Evolutionary conservation across 2,888 invertebrate species (phyloP).

Genomic region (Caenorhabditis virilis): DNA sequence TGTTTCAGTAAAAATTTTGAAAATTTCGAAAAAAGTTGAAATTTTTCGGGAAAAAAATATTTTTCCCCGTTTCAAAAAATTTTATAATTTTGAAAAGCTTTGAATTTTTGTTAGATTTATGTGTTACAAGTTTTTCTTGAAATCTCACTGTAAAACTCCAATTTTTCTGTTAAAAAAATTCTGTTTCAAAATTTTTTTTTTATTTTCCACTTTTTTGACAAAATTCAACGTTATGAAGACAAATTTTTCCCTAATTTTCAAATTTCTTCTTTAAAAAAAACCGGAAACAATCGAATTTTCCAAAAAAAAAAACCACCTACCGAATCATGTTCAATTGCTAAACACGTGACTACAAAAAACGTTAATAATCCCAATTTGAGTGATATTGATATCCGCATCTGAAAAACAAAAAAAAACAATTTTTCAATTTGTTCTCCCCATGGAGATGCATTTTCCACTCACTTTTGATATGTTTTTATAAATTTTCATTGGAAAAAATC

Average conservation of each 20-base stretch:
- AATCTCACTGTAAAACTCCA: not conserved
- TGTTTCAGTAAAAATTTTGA: too few species aligned
- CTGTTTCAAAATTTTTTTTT: not conserved
- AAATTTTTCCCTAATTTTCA: too few species aligned
- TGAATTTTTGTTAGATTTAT: too few species aligned
- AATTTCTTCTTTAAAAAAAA: not conserved
- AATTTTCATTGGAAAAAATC: not conserved
- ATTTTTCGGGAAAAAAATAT: too few species aligned
- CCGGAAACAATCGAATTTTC: not conserved
- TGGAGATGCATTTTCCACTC: not conserved
- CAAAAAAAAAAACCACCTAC: constrained; percentile 17
- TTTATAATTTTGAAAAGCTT: too few species aligned
- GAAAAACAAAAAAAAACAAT: not conserved
- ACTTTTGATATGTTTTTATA: not conserved
- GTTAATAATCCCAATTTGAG: constrained; percentile 13
- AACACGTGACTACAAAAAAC: constrained; percentile 15
- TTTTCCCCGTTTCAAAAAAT: too few species aligned
- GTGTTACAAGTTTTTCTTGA: too few species aligned
- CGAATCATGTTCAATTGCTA: constrained; percentile 49
- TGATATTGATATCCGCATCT: constrained; percentile 34
- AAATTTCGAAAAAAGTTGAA: too few species aligned
- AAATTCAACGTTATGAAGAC: too few species aligned
- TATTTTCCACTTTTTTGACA: not conserved
- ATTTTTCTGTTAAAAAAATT: not conserved
- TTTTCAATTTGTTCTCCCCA: not conserved